Evolutionary conservation across 2,797 vertebrate genomes (phyloP).

Genomic region (Syngnathus rostellatus): DNA sequence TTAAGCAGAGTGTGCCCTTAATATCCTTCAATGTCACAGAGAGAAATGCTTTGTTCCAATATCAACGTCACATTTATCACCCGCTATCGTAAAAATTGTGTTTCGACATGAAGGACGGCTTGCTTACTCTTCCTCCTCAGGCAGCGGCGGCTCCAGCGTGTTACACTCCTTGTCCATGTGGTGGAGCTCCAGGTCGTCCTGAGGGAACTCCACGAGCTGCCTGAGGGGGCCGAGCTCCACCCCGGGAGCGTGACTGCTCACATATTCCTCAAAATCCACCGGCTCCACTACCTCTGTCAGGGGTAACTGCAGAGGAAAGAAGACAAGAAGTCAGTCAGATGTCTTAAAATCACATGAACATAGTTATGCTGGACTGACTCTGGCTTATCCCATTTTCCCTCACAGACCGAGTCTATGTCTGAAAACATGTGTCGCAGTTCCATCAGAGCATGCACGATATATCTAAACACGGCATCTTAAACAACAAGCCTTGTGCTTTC

Average conservation of each 20-base stretch:
- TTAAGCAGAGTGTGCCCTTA: constrained; percentile 43
- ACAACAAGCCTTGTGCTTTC: not conserved
- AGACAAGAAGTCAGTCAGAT: not conserved
- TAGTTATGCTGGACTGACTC: not conserved
- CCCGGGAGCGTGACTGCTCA: constrained; percentile 75
- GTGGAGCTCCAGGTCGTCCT: constrained; percentile 79
- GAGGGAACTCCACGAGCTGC: constrained; percentile 81
- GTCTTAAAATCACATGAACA: not conserved
- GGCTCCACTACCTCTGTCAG: constrained; percentile 85
- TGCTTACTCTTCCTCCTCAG: constrained; percentile 77
- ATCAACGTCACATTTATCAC: constrained; percentile 28
- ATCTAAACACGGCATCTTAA: constrained; percentile 4
- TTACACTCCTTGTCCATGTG: constrained; percentile 80
- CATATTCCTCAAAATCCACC: constrained; percentile 83
- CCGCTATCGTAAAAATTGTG: constrained; percentile 23
- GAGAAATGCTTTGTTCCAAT: constrained; percentile 38
- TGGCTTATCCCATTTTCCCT: not conserved
- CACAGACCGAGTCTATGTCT: not conserved
- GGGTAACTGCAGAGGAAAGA: constrained; percentile 69
- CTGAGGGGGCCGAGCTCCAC: constrained; percentile 76
- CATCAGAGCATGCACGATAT: not conserved
- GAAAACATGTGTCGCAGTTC: too few relatives aligned
- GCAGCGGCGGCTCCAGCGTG: constrained; percentile 78
- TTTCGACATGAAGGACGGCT: not conserved
- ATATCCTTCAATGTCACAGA: constrained; percentile 36